Evolutionary conservation across 2,113 vertebrate genomes (phyloP), one percentile per base, ranked within the genome.

Genomic region (Anarhynchus alexandrinus): DNA sequence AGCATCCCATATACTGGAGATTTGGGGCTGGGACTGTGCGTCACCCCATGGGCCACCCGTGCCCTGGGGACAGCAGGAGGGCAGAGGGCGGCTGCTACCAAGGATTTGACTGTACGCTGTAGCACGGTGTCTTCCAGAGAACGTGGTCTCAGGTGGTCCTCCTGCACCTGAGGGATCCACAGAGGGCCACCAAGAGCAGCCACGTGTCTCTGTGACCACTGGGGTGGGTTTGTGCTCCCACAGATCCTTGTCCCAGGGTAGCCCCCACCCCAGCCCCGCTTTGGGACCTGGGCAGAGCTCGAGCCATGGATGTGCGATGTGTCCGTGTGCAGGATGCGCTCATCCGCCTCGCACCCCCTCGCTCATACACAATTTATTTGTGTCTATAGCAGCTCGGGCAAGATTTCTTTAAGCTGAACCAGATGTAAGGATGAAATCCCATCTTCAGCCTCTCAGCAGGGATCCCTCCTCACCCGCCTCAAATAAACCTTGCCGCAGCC

Each of bases 361-460:
- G 0, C 43, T 78, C 32, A 25, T 71, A 72, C 59, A 54, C 64
- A 17, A 38, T 69, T 43, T 64, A 43, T 85, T 78, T 88, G 87
- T 91, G 65, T 67, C 88, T 89, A 11, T 71, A 80, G 18, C 82
- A 86, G 94, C 86, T 94, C 17, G 2, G 82, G 82, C 61, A 87
- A 90, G 88, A 42, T 64, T 91, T 93, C 11, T 85, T 81, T 94
- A 91, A 97, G 69, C 94, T 89, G 91, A 69, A 92, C 86, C 96
- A 97, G 94, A 96, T 97, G 96, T 84, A 88, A 97, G 69, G 79
- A 94, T 76, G 72, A 96, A 97, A 97, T 96, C 94, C 69, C 69
- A 94, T 94, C 91, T 65, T 85, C 91, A 92, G 90, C 86, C 89
- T 87, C 94, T 93, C 96, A 11, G 87, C 78, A 34, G 94, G 96